Evolutionary conservation across 2,797 vertebrate genomes (phyloP).

Genomic region (Neosilurus mollespiculum): DNA sequence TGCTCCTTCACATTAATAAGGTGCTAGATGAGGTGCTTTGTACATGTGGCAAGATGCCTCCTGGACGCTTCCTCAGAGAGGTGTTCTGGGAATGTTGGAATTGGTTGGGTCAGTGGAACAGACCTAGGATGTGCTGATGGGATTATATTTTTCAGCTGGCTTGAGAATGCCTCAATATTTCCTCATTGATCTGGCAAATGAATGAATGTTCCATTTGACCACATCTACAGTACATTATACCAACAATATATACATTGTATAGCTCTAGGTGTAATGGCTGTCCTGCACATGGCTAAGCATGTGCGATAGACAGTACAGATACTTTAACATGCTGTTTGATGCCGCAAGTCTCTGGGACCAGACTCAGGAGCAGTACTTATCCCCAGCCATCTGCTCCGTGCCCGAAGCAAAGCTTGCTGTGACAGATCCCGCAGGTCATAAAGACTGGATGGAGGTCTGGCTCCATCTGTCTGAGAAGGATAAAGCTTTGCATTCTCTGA

Average conservation of each 20-base stretch:
- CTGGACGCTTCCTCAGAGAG: too few species aligned
- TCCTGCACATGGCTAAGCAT: neutral
- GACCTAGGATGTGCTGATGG: too few species aligned
- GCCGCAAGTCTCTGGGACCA: constrained; percentile 32
- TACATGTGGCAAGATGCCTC: too few species aligned
- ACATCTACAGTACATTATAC: neutral
- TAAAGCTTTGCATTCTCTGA: constrained; percentile 1
- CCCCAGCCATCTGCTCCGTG: constrained; percentile 41
- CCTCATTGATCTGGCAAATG: too few species aligned
- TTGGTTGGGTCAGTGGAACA: too few species aligned
- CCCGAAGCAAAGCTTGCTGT: constrained; percentile 26
- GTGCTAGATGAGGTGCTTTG: too few species aligned
- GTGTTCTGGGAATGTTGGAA: too few species aligned
- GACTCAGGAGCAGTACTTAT: constrained; percentile 30
- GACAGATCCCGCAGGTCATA: constrained; percentile 39
- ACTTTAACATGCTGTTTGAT: constrained; percentile 2
- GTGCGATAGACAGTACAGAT: neutral
- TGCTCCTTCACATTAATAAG: too few species aligned
- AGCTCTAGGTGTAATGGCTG: neutral
- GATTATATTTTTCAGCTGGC: too few species aligned
- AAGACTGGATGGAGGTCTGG: constrained; percentile 31
- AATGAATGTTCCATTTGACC: neutral
- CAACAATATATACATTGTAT: neutral
- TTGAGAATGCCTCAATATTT: too few species aligned
- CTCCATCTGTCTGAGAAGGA: constrained; percentile 38